These are phyloP conservation scores for Yasuhikotakia modesta DNA, from an alignment of 2,797 vertebrate genomes.

Conservation along the genomic window DNA sequence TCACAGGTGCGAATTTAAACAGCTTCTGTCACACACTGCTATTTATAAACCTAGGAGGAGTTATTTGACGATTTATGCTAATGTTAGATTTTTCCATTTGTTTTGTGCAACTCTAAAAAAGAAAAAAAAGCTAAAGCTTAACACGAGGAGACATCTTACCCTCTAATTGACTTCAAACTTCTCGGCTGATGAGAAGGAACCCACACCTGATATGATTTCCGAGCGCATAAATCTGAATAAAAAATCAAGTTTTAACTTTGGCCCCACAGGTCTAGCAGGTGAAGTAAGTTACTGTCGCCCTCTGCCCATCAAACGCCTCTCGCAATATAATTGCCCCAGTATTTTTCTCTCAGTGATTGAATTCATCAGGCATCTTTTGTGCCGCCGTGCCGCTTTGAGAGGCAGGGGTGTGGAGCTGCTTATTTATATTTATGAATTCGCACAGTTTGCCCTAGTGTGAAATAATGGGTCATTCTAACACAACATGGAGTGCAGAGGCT, in stretches of 20 bases:
- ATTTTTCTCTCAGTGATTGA: conserved; percentile 56
- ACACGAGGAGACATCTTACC: not conserved
- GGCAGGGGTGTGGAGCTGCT: conserved; percentile 65
- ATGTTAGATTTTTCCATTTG: not conserved
- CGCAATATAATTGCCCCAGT: conserved; percentile 56
- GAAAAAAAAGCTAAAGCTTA: conserved; percentile 11
- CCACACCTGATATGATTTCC: conserved; percentile 6
- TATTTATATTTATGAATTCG: conserved; percentile 78
- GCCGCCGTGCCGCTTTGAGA: conserved; percentile 53
- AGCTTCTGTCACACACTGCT: not conserved
- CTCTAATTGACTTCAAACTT: conserved; percentile 19
- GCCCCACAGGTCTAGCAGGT: conserved; percentile 27
- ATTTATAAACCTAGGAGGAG: not conserved
- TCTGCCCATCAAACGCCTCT: conserved; percentile 42
- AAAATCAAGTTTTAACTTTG: conserved; percentile 45
- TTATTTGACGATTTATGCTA: conserved; percentile 10
- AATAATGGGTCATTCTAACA: conserved; percentile 79
- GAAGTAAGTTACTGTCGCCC: conserved; percentile 42
- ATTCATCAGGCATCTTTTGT: conserved; percentile 61
- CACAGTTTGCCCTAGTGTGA: conserved; percentile 71
- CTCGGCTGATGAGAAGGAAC: conserved; percentile 31
- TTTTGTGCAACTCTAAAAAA: conserved; percentile 1
- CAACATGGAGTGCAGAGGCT: conserved; percentile 75
- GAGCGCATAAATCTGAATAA: conserved; percentile 46
- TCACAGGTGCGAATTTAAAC: conserved; percentile 19